phyloP scores from a whole-genome alignment of 2,797 vertebrate species.

The Rhabdophis nuchalis region DNA sequence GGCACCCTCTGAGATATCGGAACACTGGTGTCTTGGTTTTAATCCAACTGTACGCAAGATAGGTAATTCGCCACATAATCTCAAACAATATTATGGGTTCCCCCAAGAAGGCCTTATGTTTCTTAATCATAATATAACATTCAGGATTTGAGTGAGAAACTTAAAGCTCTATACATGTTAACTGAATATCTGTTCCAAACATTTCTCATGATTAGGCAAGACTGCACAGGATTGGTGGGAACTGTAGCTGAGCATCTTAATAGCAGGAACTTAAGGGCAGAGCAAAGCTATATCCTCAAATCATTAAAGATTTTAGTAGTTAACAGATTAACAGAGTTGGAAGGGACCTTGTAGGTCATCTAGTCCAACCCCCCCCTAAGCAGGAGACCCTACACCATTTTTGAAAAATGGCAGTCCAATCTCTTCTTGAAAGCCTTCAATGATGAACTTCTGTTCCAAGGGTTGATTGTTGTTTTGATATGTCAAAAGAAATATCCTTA shows the following conservation, averaged over 20 bases:
- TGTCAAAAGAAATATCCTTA: too few species aligned
- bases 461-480: too few species aligned
- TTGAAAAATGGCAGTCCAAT: too few species aligned
- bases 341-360: too few species aligned
- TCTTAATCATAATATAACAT: neutral
- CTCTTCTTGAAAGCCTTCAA: too few species aligned
- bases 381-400: too few species aligned
- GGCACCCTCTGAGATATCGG: too few species aligned
- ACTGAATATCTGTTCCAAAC: neutral
- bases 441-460: too few species aligned
- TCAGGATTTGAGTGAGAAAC: neutral
- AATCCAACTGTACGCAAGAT: neutral
- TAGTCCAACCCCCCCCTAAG: too few species aligned
- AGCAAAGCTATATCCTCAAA: neutral
- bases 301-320: neutral
- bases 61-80: neutral
- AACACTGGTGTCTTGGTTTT: too few species aligned
- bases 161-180: neutral
- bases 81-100: neutral
- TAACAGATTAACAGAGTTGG: too few species aligned
- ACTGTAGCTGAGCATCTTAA: neutral
- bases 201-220: neutral
- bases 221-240: neutral
- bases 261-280: neutral
- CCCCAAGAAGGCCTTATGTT: neutral